Percentiles rank a stretch among this genome's conserved stretches.
Conservation (phyloP, 2,113 vertebrate species). For the Dicaeum eximium region DNA sequence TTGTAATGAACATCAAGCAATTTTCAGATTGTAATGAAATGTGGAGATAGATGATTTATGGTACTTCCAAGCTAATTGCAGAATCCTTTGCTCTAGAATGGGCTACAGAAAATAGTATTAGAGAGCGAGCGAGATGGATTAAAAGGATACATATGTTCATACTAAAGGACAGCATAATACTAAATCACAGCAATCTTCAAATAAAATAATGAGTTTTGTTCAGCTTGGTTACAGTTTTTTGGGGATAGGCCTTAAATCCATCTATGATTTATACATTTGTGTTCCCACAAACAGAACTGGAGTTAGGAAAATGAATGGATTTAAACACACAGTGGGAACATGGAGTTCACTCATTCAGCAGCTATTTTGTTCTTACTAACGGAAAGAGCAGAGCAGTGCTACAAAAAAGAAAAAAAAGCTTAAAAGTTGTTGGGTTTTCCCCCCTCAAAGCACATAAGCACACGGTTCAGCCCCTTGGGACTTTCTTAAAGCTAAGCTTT, state of each 20-base stretch:
- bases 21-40: background rate
- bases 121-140: background rate
- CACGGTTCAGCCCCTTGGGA: background rate
- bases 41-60: background rate
- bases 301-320: background rate
- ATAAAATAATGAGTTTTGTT: background rate
- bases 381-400: background rate
- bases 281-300: background rate
- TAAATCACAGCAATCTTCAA: background rate
- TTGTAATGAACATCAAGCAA: background rate
- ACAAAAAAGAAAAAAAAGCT: background rate
- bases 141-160: background rate
- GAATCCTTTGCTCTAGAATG: background rate
- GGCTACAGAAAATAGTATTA: background rate
- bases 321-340: background rate
- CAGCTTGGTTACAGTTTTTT: background rate
- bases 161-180: background rate
- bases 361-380: background rate
- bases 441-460: background rate
- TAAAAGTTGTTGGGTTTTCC: background rate
- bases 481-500: slow-evolving; percentile 38
- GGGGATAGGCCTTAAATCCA: background rate
- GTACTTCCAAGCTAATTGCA: background rate
- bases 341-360: background rate
- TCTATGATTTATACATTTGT: background rate